Evolutionary conservation across 2,888 invertebrate genomes (phyloP).

Genomic region (Leptopilina syphax): DNA sequence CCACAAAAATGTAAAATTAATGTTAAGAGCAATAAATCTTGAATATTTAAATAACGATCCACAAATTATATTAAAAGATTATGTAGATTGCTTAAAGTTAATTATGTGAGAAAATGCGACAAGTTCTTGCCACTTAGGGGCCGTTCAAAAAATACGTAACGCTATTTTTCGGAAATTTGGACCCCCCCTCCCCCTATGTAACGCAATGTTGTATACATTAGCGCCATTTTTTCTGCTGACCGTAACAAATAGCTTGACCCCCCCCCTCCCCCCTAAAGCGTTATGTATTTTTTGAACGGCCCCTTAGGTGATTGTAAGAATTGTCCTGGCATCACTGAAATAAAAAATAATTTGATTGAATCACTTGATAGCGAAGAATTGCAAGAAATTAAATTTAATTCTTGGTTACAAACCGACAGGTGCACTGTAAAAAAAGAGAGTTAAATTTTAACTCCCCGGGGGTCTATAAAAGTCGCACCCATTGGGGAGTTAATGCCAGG

Average conservation of each 20-base stretch:
- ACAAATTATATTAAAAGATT: background rate
- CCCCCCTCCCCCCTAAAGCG: too few species aligned
- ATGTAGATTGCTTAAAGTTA: background rate
- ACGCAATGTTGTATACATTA: too few species aligned
- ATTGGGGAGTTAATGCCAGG: too few species aligned
- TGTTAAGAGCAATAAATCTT: conserved; percentile 44
- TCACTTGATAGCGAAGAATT: background rate
- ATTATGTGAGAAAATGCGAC: background rate
- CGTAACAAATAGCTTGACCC: too few species aligned
- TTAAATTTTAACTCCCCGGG: too few species aligned
- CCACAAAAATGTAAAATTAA: conserved; percentile 51
- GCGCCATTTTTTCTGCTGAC: too few species aligned
- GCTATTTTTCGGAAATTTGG: too few species aligned
- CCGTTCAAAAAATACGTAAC: too few species aligned
- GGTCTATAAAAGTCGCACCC: too few species aligned
- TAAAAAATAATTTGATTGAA: conserved; percentile 17
- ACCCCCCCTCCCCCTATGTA: too few species aligned
- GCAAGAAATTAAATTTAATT: background rate
- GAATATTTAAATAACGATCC: conserved; percentile 7
- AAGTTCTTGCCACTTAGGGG: conserved; percentile 43
- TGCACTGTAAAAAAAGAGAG: too few species aligned
- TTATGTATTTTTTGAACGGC: too few species aligned
- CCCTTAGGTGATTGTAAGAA: conserved; percentile 43
- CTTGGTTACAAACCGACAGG: background rate
- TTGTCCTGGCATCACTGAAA: conserved; percentile 35